A percentile compares a stretch with the other conserved stretches of the same genome.
phyloP scores from a whole-genome alignment of 2,888 invertebrate genomes.

The Heliconius aoede region DNA sequence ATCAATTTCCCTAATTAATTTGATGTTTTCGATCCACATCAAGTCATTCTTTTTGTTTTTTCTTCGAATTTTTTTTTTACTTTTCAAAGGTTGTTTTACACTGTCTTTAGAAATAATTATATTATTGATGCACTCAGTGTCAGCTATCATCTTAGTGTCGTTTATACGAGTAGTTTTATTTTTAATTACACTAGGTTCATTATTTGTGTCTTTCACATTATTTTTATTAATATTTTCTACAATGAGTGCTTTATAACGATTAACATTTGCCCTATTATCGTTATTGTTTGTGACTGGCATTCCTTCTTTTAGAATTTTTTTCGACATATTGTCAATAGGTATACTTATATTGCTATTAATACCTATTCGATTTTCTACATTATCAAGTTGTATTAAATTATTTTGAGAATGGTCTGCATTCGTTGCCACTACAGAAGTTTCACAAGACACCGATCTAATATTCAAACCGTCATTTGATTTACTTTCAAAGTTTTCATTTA shows the following conservation, averaged over 20 bases:
- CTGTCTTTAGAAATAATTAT: neutral
- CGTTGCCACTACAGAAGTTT: neutral
- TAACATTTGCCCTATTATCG: neutral
- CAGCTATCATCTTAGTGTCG: neutral
- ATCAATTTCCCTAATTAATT: conserved; percentile 62
- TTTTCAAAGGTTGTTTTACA: neutral
- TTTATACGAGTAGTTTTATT: conserved; percentile 1
- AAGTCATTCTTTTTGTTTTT: conserved; percentile 10
- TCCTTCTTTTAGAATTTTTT: neutral
- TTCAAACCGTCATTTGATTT: neutral
- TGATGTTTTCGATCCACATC: conserved; percentile 66
- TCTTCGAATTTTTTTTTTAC: neutral
- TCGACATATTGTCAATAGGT: neutral
- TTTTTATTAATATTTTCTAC: neutral
- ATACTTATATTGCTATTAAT: neutral
- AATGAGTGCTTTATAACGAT: neutral
- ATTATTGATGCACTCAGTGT: neutral
- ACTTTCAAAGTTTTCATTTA: neutral
- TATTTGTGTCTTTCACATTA: neutral
- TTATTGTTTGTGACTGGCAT: neutral
- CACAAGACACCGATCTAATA: neutral
- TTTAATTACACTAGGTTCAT: neutral
- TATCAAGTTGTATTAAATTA: neutral
- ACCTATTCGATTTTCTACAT: neutral
- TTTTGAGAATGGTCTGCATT: neutral